A percentile compares a stretch with the other conserved stretches of the same genome.
Conservation (phyloP, 2,888 invertebrate genomes). For the Embidobia sp. region DNA sequence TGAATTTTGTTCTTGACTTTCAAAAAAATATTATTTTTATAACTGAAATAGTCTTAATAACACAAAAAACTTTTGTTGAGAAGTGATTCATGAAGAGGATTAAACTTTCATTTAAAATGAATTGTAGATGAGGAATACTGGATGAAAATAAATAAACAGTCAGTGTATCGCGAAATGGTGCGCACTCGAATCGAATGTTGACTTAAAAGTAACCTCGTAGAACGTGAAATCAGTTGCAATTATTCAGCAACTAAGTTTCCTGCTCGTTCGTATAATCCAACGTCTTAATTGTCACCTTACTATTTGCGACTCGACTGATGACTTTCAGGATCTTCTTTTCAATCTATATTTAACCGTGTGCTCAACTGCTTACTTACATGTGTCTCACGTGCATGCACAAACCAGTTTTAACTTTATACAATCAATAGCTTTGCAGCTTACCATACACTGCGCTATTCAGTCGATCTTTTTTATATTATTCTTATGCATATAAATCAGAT, state of each 20-base stretch:
- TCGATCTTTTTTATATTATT: constrained; percentile 47
- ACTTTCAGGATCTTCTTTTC: constrained; percentile 62
- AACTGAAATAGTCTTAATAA: no score
- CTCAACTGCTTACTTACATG: constrained; percentile 51
- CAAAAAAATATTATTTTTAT: no score
- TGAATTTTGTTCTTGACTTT: no score
- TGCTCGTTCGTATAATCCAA: constrained; percentile 28
- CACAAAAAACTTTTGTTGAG: no score
- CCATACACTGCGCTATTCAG: constrained; percentile 49
- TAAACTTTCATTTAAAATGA: no score
- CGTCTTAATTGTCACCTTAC: constrained; percentile 60
- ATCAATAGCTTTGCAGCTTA: constrained; percentile 56
- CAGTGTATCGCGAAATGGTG: no score
- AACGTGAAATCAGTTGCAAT: constrained; percentile 21
- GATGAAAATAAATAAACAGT: no score
- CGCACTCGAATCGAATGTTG: no score
- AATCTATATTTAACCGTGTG: constrained; percentile 60
- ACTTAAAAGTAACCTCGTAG: no score
- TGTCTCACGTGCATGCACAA: constrained; percentile 55
- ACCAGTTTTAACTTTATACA: constrained; percentile 61
- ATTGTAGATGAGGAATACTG: no score
- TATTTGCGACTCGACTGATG: constrained; percentile 47
- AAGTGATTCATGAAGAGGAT: no score
- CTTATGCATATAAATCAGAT: constrained; percentile 49
- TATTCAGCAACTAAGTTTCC: constrained; percentile 35